A percentile compares a stretch with the other conserved stretches of the same genome.
Evolutionary conservation across 2,113 vertebrate genomes (phyloP).

Genomic region (Phalacrocorax pelagicus): DNA sequence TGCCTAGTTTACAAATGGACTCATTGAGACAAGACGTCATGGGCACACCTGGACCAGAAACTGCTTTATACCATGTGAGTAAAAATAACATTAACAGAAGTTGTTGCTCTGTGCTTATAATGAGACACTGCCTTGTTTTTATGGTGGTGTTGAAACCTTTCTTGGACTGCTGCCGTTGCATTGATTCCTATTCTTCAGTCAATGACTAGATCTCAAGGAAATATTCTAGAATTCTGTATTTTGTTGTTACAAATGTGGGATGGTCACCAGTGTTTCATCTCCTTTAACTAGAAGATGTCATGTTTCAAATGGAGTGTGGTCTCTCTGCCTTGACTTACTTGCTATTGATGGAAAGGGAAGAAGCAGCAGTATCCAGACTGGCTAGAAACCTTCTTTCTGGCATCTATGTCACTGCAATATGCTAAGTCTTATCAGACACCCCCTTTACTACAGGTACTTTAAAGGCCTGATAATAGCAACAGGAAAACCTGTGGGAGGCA

Average conservation of each 20-base stretch:
- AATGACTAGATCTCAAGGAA: neutral
- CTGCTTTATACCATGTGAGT: constrained; percentile 92
- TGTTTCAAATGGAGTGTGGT: neutral
- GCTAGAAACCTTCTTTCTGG: neutral
- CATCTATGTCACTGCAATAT: neutral
- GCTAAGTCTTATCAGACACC: neutral
- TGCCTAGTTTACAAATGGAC: constrained; percentile 92
- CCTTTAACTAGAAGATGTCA: neutral
- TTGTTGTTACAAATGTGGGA: neutral
- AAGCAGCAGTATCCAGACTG: neutral
- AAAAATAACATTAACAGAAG: neutral
- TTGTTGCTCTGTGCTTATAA: neutral
- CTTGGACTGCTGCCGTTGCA: neutral
- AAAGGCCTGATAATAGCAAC: neutral
- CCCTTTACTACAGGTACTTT: neutral
- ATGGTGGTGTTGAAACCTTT: neutral
- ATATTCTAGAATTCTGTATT: neutral
- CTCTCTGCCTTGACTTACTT: neutral
- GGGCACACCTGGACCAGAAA: constrained; percentile 89
- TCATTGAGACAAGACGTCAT: constrained; percentile 88
- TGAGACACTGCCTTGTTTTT: neutral
- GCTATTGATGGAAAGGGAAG: neutral
- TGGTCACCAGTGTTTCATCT: neutral
- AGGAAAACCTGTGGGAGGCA: neutral
- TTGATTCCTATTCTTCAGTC: neutral